Percentiles rank a stretch among this genome's conserved stretches.
phyloP scores from a whole-genome alignment of 1,140 invertebrate species.

The Phthorimaea operculella region DNA sequence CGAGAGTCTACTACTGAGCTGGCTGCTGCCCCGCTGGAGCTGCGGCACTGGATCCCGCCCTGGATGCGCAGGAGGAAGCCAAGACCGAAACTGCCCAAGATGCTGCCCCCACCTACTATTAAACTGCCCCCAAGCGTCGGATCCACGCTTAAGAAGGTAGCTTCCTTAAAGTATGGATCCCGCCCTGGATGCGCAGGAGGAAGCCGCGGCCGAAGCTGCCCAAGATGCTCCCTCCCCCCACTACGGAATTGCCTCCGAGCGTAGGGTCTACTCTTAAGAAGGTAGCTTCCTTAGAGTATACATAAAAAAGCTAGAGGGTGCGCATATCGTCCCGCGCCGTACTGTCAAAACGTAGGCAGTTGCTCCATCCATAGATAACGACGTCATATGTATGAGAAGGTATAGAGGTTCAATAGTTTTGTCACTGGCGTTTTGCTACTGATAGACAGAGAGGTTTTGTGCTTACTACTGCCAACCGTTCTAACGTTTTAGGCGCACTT shows the following conservation, averaged over 20 bases:
- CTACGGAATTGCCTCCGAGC: slow-evolving; percentile 30
- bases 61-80: slow-evolving; percentile 23
- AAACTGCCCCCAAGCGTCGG: slow-evolving; percentile 31
- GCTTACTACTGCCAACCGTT: no score
- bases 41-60: slow-evolving; percentile 40
- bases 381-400: no score
- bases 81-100: slow-evolving; percentile 24
- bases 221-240: slow-evolving; percentile 35
- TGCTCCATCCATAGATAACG: no score
- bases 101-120: slow-evolving; percentile 36
- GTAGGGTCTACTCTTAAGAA: slow-evolving; percentile 38
- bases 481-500: no score
- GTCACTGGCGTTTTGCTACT: no score
- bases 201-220: slow-evolving; percentile 20
- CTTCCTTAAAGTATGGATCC: no score
- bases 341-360: no score
- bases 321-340: no score
- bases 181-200: slow-evolving; percentile 30
- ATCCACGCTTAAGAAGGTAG: slow-evolving; percentile 40
- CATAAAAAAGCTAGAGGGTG: neutral
- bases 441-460: no score
- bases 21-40: no score
- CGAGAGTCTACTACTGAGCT: no score
- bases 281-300: slow-evolving; percentile 26
- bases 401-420: no score